phyloP scores from a whole-genome alignment of 2,113 vertebrate genomes.

The Macrotis lagotis region DNA sequence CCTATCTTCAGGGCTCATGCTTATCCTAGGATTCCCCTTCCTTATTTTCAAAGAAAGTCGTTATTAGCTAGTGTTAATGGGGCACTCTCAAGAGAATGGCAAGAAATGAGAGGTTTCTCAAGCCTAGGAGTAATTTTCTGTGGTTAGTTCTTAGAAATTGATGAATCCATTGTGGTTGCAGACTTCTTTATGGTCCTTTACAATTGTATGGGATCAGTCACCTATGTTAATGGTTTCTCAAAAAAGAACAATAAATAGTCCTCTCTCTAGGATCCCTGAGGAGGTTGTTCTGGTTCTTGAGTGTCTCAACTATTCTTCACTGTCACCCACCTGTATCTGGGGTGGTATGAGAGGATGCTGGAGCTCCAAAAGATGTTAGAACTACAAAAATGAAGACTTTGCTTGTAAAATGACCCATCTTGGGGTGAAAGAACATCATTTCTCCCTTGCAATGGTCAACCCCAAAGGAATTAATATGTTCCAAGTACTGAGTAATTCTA shows the following conservation, averaged over 20 bases:
- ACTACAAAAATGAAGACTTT: not conserved
- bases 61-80: constrained; percentile 6
- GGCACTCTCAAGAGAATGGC: not conserved
- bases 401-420: not conserved
- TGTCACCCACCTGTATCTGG: not conserved
- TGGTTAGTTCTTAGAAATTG: constrained; percentile 32
- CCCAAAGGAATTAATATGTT: not conserved
- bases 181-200: constrained; percentile 22
- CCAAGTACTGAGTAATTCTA: not conserved
- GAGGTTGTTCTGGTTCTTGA: not conserved
- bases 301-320: not conserved
- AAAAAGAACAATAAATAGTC: not conserved
- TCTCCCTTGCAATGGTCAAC: not conserved
- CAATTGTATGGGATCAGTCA: not conserved
- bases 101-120: not conserved
- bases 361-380: not conserved
- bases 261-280: not conserved
- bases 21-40: too few species aligned
- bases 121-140: not conserved
- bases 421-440: not conserved
- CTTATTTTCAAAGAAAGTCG: not conserved
- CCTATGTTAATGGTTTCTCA: not conserved
- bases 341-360: not conserved
- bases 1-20: too few species aligned
- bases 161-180: not conserved